phyloP scores from a whole-genome alignment of 2,888 invertebrate genomes.

The Celastrina argiolus region DNA sequence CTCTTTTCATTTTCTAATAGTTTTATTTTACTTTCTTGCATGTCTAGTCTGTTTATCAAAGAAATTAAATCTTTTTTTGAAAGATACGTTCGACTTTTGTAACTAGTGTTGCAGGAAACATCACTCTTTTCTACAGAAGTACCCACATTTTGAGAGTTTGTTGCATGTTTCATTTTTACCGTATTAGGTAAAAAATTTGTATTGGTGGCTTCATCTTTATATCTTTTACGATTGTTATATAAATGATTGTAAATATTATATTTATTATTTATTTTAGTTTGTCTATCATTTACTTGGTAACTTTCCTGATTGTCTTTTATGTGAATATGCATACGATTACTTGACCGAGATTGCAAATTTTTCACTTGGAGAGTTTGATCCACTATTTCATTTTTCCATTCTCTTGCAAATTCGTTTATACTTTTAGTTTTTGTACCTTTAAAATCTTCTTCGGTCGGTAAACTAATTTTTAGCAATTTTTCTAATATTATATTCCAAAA shows the following conservation, averaged over 20 bases:
- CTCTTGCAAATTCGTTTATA: constrained; percentile 48
- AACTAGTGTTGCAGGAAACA: constrained; percentile 41
- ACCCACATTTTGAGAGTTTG: constrained; percentile 41
- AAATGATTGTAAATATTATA: constrained; percentile 21
- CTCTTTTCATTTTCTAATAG: constrained; percentile 51
- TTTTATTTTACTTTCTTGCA: constrained; percentile 51
- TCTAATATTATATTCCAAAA: constrained; percentile 65
- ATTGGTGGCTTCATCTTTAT: constrained; percentile 30
- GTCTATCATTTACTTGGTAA: not conserved
- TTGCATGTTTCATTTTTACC: constrained; percentile 32
- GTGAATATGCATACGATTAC: constrained; percentile 8
- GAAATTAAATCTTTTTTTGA: constrained; percentile 40
- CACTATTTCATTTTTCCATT: constrained; percentile 57
- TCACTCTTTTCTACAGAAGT: constrained; percentile 42
- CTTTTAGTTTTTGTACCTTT: constrained; percentile 37
- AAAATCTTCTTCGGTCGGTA: constrained; percentile 42
- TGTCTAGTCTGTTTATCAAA: constrained; percentile 44
- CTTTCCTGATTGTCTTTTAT: constrained; percentile 24
- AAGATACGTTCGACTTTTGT: constrained; percentile 38
- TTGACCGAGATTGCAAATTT: constrained; percentile 40
- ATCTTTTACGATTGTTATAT: constrained; percentile 21
- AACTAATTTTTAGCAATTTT: constrained; percentile 53
- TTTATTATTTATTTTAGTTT: not conserved
- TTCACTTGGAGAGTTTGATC: constrained; percentile 52
- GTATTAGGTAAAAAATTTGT: constrained; percentile 26